These are phyloP conservation scores for Drosophila gaucha DNA, from an alignment of 2,888 invertebrate species.

Conservation along the genomic window DNA sequence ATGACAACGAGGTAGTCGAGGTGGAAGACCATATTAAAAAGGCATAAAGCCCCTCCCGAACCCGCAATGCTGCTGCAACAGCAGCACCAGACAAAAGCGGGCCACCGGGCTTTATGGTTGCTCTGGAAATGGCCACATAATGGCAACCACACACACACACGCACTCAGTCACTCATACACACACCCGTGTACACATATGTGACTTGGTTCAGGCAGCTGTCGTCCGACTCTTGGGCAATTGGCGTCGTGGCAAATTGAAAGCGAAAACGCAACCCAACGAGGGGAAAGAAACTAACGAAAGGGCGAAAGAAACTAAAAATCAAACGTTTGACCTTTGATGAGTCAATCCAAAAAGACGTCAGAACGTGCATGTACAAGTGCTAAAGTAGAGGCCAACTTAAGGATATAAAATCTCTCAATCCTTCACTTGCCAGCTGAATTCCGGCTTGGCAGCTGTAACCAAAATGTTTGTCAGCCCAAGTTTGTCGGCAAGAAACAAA, in stretches of 20 bases:
- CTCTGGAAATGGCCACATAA: constrained; percentile 74
- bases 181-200: constrained; percentile 10
- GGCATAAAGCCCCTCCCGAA: constrained; percentile 55
- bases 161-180: not conserved
- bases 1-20: constrained; percentile 63
- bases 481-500: constrained; percentile 36
- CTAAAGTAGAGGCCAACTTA: constrained; percentile 31
- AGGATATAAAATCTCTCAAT: constrained; percentile 47
- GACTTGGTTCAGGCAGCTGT: constrained; percentile 41
- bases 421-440: constrained; percentile 25
- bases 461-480: constrained; percentile 71
- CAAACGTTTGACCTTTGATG: constrained; percentile 72
- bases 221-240: constrained; percentile 63
- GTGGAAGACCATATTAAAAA: constrained; percentile 64
- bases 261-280: constrained; percentile 54
- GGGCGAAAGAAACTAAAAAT: constrained; percentile 57
- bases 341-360: constrained; percentile 64
- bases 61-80: constrained; percentile 18
- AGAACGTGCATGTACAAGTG: constrained; percentile 31
- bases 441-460: constrained; percentile 47
- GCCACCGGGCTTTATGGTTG: constrained; percentile 50
- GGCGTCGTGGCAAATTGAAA: constrained; percentile 72
- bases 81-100: constrained; percentile 59
- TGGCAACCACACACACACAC: constrained; percentile 47
- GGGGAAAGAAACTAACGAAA: constrained; percentile 29